Evolutionary conservation across 1,140 invertebrate genomes (phyloP), one percentile per base, ranked within the genome.

Genomic region (Pseudoatta argentina): DNA sequence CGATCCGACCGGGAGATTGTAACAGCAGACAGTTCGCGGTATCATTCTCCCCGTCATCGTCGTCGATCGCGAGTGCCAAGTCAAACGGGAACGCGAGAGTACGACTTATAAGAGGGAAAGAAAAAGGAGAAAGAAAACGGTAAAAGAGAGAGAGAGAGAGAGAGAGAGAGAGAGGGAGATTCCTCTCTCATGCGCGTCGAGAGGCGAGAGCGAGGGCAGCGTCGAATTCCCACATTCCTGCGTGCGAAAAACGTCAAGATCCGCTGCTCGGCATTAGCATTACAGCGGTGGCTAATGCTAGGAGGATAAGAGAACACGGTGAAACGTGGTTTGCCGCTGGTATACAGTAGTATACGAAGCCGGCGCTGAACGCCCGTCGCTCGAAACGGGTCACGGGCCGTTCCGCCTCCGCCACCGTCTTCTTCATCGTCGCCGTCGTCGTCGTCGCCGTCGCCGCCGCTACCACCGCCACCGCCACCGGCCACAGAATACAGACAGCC

Each of bases 251-350:
- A 85, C 30, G 59, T 10, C 51, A 39, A 85, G 63, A 85, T 77
- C 82, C 59, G 82, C 69, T 55, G 82, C 63, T 24, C 61, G 82
- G 59, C 44, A 85, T 73, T 73, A 85, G 72, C 81, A 75, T 81
- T 57, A 67, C 30, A 72, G 39, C 57, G 67, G 79, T 55, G 79
- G 76, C 69, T 63, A 66, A 48, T 76, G 85, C n/a, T 30, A 83
- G 69, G 75, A 76, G 57, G 73, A 89, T 87, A 85, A 86, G 86
- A 63, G 82, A 86, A 79, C 76, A 86, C 64, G 57, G 86, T 91
- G 88, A 91, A 90, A 90, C 85, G 89, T 77, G 57, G 39, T 39
- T 27, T 63, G 21, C 27, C 24, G 55, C 55, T 12, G 21, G 10
- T 75, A 57, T 30, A 76, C 86, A 61, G 55, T 12, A 16, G 10